phyloP scores from a whole-genome alignment of 2,888 invertebrate species.

The Spodoptera picta region DNA sequence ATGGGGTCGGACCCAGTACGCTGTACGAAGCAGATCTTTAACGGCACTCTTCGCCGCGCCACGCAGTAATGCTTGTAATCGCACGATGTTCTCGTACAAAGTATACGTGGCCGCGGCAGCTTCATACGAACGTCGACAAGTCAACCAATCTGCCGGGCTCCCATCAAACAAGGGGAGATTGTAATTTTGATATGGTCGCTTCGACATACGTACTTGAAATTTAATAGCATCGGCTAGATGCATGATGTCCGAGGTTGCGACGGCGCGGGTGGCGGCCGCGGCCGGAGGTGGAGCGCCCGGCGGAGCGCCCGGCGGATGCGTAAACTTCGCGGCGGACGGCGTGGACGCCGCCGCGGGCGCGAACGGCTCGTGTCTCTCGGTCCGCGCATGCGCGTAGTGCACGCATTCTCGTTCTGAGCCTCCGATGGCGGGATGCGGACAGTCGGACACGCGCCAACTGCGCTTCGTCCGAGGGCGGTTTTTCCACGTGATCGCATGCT shows the following conservation, averaged over 20 bases:
- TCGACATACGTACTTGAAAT: background rate
- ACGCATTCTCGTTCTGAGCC: background rate
- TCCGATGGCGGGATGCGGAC: no score
- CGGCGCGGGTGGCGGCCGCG: background rate
- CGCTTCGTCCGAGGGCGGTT: background rate
- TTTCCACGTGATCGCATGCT: background rate
- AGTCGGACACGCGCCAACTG: background rate
- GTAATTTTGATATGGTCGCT: background rate
- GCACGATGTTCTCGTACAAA: background rate
- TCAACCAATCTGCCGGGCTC: background rate
- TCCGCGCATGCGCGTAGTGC: background rate
- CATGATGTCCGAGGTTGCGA: background rate
- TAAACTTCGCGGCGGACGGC: no score
- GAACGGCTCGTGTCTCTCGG: background rate
- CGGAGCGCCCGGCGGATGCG: no score
- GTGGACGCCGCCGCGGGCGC: no score
- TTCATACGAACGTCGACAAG: background rate
- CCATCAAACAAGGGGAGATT: background rate
- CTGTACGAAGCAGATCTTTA: background rate
- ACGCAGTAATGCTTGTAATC: background rate
- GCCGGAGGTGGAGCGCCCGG: no score
- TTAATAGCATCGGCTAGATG: constrained; percentile 1
- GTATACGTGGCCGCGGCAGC: constrained; percentile 5
- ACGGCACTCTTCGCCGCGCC: constrained; percentile 3
- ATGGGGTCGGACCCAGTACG: background rate